These are phyloP conservation scores for Microcebus tavaratra DNA, from an alignment of 2,113 vertebrate species.

Conservation along the genomic window DNA sequence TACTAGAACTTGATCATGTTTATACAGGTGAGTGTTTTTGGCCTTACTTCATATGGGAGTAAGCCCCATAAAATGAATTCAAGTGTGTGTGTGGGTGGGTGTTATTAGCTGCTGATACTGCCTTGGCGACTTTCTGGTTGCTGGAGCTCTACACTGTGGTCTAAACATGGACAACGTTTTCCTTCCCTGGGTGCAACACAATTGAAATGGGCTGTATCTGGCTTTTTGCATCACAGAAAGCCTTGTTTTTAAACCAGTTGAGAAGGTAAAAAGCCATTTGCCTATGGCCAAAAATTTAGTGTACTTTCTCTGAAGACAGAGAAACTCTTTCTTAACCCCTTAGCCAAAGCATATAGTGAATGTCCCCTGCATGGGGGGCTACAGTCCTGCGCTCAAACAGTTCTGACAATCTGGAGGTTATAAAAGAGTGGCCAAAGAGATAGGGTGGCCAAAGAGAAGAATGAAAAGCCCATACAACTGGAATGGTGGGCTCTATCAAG, in stretches of 20 bases:
- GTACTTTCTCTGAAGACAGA: not conserved
- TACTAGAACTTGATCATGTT: slow-evolving; percentile 44
- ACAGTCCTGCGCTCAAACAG: not conserved
- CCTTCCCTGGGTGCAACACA: not conserved
- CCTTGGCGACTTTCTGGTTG: not conserved
- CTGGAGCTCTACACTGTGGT: not conserved
- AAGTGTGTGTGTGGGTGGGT: not conserved
- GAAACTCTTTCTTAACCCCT: not conserved
- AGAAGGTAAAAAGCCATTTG: not conserved
- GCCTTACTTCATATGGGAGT: not conserved
- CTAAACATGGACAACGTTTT: not conserved
- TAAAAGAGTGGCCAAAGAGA: not conserved
- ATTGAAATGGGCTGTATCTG: not conserved
- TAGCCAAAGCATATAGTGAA: not conserved
- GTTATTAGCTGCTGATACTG: not conserved
- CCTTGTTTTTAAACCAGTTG: not conserved
- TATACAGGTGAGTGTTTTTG: slow-evolving; percentile 53
- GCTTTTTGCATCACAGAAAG: slow-evolving; percentile 18
- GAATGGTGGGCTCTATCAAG: not conserved
- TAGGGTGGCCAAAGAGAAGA: not conserved
- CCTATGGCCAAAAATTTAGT: not conserved
- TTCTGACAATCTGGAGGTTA: not conserved
- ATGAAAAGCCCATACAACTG: not conserved
- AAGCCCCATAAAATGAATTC: slow-evolving; percentile 49
- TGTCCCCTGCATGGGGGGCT: too few species aligned